Base-by-base conservation (phyloP, 2,113 vertebrate genomes). In the Microcebus jonahi region DNA sequence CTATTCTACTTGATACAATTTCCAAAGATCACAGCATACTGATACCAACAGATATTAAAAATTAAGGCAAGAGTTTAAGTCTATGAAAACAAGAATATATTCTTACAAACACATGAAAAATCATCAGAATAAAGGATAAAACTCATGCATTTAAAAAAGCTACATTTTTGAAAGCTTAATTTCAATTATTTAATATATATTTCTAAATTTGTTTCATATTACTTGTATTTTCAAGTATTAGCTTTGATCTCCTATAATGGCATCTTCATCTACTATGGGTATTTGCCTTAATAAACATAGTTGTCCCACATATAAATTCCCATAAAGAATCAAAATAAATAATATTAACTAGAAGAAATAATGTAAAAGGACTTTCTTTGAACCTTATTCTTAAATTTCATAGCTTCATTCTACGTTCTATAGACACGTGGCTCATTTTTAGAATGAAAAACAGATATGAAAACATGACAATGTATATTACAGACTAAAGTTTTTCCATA, bases 311-410 rank as follows among this genome's bases (percentile, higher is more conserved):
- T 20, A 89, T 11, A 94, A 77, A 90, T 50, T 90, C 4, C 27
- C 21, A n/a, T 20, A 7, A 76, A 17, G 23, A 65, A 27, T n/a
- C 31, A 88, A 82, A 23, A 65, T 73, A 85, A 79, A 80, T 10
- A 73, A 20, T 20, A 67, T 67, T 68, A 89, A 5, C 20, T 61
- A 45, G 67, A 83, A 87, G 15, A 92, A 76, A 39, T 50, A 12
- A 45, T 55, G 3, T 34, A 5, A 75, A 70, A 71, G 67, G 2
- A 83, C 27, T 91, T 67, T 39, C 42, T 89, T 86, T 53, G 45
- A 91, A 91, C 23, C 8, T 90, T 95, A 15, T n/a, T 95, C 88
- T 59, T 95, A 14, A 96, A 94, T 95, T 79, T 86, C 34, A 82
- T 17, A 68, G 53, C 11, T n/a, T 94, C 10, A 27, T 7, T 42